These are phyloP conservation scores for Lobophora halterata DNA, from an alignment of 2,888 invertebrate genomes.

Conservation along the genomic window DNA sequence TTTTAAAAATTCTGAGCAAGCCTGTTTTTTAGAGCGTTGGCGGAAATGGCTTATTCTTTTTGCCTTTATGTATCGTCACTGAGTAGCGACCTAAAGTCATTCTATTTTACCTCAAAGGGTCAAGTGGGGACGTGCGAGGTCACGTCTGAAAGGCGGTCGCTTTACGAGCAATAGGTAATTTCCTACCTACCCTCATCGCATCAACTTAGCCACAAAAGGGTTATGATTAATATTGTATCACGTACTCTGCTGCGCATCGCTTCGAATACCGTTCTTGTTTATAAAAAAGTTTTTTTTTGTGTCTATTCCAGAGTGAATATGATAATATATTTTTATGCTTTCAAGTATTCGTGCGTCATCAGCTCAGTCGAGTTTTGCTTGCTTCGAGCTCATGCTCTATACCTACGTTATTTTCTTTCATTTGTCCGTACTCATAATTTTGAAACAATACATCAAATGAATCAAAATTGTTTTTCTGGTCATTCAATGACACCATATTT, in stretches of 20 bases:
- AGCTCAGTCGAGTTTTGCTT: too few species aligned
- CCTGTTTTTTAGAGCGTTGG: slow-evolving; percentile 3
- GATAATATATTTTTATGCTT: too few species aligned
- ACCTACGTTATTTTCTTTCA: too few species aligned
- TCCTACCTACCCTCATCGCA: slow-evolving; percentile 40
- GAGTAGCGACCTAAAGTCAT: slow-evolving; percentile 27
- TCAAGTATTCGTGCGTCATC: too few species aligned
- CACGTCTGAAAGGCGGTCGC: slow-evolving; percentile 43
- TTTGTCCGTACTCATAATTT: too few species aligned
- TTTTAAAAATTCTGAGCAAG: too few species aligned
- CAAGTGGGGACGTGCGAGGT: slow-evolving; percentile 39
- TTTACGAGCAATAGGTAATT: slow-evolving; percentile 48
- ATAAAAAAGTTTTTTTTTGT: too few species aligned
- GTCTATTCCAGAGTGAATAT: too few species aligned
- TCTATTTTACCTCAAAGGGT: slow-evolving; percentile 41
- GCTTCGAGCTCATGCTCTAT: too few species aligned
- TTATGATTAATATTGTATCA: slow-evolving; percentile 43
- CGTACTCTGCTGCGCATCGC: slow-evolving; percentile 17
- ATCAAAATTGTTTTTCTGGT: too few species aligned
- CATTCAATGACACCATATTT: too few species aligned
- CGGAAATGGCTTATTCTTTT: slow-evolving; percentile 33
- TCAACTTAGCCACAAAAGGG: slow-evolving; percentile 36
- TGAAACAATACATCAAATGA: too few species aligned
- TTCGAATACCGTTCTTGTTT: slow-evolving; percentile 9
- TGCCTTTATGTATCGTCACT: slow-evolving; percentile 27